These are phyloP conservation scores for Zaprionus obscuricornis DNA, from an alignment of 2,888 invertebrate genomes.

Conservation along the genomic window DNA sequence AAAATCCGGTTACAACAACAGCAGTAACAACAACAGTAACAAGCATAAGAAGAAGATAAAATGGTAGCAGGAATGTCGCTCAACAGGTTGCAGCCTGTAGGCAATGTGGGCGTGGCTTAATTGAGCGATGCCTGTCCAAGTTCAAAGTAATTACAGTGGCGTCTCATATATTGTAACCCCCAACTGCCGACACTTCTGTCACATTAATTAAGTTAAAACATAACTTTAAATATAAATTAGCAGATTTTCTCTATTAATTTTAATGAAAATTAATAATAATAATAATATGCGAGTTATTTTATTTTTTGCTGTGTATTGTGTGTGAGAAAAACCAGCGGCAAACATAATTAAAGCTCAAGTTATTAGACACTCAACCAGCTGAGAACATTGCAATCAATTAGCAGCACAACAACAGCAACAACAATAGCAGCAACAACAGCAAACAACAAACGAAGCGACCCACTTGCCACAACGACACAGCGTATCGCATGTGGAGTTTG, in stretches of 20 bases:
- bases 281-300: slow-evolving; percentile 9
- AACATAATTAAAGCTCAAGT: slow-evolving; percentile 68
- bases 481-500: slow-evolving; percentile 33
- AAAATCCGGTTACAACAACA: slow-evolving; percentile 58
- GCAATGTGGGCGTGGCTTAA: no score
- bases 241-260: slow-evolving; percentile 64
- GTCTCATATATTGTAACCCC: slow-evolving; percentile 45
- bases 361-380: slow-evolving; percentile 64
- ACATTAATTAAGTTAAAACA: slow-evolving; percentile 55
- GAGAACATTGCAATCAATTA: slow-evolving; percentile 74
- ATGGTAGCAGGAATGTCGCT: slow-evolving; percentile 53
- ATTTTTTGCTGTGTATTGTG: slow-evolving; percentile 6
- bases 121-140: slow-evolving; percentile 53
- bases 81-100: slow-evolving; percentile 61
- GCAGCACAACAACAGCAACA: slow-evolving; percentile 29
- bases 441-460: no score
- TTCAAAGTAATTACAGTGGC: slow-evolving; percentile 66
- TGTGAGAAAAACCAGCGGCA: slow-evolving; percentile 43
- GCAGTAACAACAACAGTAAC: slow-evolving; percentile 23
- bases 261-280: slow-evolving; percentile 60
- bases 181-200: no score
- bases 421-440: neutral
- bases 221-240: slow-evolving; percentile 57
- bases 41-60: no score
- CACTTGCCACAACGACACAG: slow-evolving; percentile 35